These are phyloP conservation scores for Ptychadena robeensis DNA, from an alignment of 2,797 vertebrate genomes.

Conservation along the genomic window DNA sequence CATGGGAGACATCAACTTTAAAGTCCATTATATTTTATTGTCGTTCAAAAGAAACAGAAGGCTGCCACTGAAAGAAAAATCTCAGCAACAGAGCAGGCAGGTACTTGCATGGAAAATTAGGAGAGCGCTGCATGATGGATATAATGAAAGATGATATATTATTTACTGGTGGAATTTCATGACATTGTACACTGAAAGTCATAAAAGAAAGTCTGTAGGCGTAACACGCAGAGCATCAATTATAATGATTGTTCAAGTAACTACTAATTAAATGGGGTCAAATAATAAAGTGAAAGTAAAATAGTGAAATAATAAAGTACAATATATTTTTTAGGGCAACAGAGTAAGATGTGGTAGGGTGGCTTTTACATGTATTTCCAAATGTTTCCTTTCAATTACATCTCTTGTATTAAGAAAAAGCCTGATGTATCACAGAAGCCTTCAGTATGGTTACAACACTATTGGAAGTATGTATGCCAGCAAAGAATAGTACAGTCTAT, in stretches of 20 bases:
- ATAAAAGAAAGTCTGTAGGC: background rate
- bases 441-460: no score
- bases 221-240: background rate
- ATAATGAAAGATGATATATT: background rate
- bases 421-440: no score
- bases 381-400: no score
- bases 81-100: conserved; percentile 13
- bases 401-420: no score
- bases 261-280: no score
- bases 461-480: no score
- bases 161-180: background rate
- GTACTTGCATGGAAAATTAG: conserved; percentile 1
- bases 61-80: conserved; percentile 20
- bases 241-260: background rate
- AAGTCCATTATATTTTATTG: conserved; percentile 33
- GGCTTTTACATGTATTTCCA: no score
- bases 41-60: conserved; percentile 44
- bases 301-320: no score
- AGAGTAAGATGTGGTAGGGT: no score
- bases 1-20: conserved; percentile 27
- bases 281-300: no score
- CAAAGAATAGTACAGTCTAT: no score
- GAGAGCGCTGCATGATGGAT: background rate
- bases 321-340: no score
- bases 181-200: background rate